Evolutionary conservation across 1,140 invertebrate genomes (phyloP), one percentile per base, ranked within the genome.

Genomic region (Dufourea novaeangliae): DNA sequence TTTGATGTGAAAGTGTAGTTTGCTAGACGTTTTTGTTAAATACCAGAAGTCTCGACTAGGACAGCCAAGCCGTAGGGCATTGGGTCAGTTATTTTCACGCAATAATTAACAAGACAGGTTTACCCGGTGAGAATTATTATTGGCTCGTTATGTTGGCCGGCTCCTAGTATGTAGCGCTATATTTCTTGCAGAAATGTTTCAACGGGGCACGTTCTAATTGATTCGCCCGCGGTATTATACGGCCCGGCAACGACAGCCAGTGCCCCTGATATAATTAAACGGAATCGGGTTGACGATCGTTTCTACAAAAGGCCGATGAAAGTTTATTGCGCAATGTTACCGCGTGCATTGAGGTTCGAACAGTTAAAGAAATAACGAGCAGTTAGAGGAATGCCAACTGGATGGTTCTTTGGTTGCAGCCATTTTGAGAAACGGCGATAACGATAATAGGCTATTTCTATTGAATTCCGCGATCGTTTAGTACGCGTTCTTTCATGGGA

Each of bases 241-340:
- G 54, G 25, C 5, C 32, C 3, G 17, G 29, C 6, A 34, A n/a
- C 29, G 20, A 32, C 10, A 37, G 29, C 37, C 14, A 37, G 2
- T 57, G 1, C 29, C 22, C 2, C 25, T 22, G 39, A 46, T 68
- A 39, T 37, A 75, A 68, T 75, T 75, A 68, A 67, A 27, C 63
- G 37, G 57, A 57, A 59, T 57, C 52, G 10, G 12, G 52, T 68
- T 59, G 22, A 59, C 64, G 61, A 54, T 54, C 46, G 64, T 68
- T 68, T 14, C 73, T 68, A 37, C 22, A 46, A 75, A 75, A 59
- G 73, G 52, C 52, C 54, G 37, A 75, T 75, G 73, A 75, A 75
- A 75, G 63, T 75, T 27, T n/a, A 46, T 75, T 57, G 64, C 73
- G 64, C 39, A 75, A 75, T 75, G 11, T n/a, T 37, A 22, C 37